phyloP scores from a whole-genome alignment of 2,888 invertebrate genomes.

The Drosophila borealis region DNA sequence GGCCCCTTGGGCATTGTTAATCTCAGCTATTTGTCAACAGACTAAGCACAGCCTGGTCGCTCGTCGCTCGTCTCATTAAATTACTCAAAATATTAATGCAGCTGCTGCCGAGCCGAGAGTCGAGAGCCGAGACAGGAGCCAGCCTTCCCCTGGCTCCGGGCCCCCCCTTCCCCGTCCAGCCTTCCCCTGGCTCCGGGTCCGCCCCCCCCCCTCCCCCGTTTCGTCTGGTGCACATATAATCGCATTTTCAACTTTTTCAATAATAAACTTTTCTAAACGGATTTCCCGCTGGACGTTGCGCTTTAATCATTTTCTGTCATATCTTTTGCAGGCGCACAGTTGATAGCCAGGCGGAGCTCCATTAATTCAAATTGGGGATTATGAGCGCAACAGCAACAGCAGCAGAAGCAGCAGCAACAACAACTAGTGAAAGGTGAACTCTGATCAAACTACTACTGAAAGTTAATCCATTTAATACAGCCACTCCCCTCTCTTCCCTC shows the following conservation, averaged over 20 bases:
- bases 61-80: slow-evolving; percentile 54
- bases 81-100: slow-evolving; percentile 53
- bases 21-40: slow-evolving; percentile 56
- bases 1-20: slow-evolving; percentile 26
- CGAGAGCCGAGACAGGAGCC: not conserved
- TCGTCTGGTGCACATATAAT: slow-evolving; percentile 57
- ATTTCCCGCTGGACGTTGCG: slow-evolving; percentile 77
- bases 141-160: not conserved
- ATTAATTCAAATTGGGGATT: slow-evolving; percentile 79
- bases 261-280: slow-evolving; percentile 78
- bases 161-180: too few relatives aligned
- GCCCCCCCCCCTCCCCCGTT: too few relatives aligned
- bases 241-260: slow-evolving; percentile 80
- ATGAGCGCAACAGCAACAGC: slow-evolving; percentile 68
- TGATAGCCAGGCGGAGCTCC: slow-evolving; percentile 54
- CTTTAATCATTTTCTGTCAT: slow-evolving; percentile 71
- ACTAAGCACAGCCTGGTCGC: slow-evolving; percentile 25
- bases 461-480: slow-evolving; percentile 1
- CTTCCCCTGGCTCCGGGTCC: not conserved
- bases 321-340: slow-evolving; percentile 57
- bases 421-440: slow-evolving; percentile 58
- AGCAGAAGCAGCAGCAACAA: slow-evolving; percentile 31
- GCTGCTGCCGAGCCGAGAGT: slow-evolving; percentile 39
- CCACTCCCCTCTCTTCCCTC: not conserved
- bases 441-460: slow-evolving; percentile 2